Base-by-base conservation (phyloP, 2,888 invertebrate genomes). In the Drosophila subquinaria region DNA sequence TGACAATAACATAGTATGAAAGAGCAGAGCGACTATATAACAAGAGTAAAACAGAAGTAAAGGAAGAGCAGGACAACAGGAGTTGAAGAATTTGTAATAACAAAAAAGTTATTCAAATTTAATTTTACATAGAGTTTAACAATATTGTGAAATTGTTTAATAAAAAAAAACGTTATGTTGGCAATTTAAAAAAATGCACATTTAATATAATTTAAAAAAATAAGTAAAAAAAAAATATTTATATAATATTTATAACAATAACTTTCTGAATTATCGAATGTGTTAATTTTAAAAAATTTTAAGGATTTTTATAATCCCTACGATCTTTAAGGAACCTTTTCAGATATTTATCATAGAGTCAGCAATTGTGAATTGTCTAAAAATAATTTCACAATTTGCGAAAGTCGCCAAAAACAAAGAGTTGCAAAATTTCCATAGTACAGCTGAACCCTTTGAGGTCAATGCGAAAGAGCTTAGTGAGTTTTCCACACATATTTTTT, bases 361-460 rank as follows among this genome's bases (percentile, higher is more conserved):
- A 23, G 4, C 13, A 20, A 20, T 20, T 20, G 13, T 13, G 8
- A 9, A 11, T 9, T 27, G 11, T 36, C 4, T 20, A 8, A 6
- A 35, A 33, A 17, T n/a, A 56, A 64, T 69, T 76, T 78, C 68
- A 64, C 40, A 56, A 73, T 35, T 33, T 10, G 11, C 40, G 40
- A 66, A 61, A 67, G 30, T 35, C 13, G 43, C 40, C 13, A 10
- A 63, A 56, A 57, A 15, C 38, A 55, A 40, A 20, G 23, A 33
- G 20, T 50, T 42, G 0, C 36, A 69, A 38, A 43, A 33, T 45
- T 60, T 43, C 9, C 45, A 56, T 45, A 40, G 65, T 78, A 66
- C 45, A 64, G 66, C 40, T 53, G 23, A 59, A 64, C 62, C 66
- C 79, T 63, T 79, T 77, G 79, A 77, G 76, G 76, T 77, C 76